Evolutionary conservation across 2,797 vertebrate species (phyloP).

Genomic region (Phataginus tetradactyla): DNA sequence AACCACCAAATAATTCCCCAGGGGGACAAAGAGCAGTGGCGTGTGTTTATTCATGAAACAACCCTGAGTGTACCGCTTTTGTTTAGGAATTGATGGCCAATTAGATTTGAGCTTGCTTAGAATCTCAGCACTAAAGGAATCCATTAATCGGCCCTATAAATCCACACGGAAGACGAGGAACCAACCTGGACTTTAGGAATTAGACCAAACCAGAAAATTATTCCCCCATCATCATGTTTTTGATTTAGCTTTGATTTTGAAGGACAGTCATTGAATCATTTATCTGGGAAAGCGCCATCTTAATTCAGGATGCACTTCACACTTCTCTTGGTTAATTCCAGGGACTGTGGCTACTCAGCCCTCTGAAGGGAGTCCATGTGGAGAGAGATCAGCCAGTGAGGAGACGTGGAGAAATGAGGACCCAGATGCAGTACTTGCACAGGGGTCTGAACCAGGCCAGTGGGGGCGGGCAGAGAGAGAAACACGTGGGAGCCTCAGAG

Average conservation of each 20-base stretch:
- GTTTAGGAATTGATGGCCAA: conserved; percentile 74
- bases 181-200: background rate
- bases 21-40: conserved; percentile 78
- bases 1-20: conserved; percentile 70
- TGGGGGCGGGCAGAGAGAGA: background rate
- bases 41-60: conserved; percentile 81
- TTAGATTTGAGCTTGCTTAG: conserved; percentile 62
- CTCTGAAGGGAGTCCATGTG: background rate
- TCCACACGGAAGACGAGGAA: background rate
- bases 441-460: background rate
- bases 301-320: background rate
- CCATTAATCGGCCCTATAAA: background rate
- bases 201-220: background rate
- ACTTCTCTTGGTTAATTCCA: background rate
- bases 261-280: background rate
- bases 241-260: background rate
- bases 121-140: conserved; percentile 5
- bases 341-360: no score
- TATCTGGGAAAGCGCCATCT: background rate
- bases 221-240: background rate
- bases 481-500: background rate
- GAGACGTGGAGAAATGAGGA: no score
- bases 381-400: background rate
- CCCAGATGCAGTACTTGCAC: background rate
- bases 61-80: conserved; percentile 69